These are phyloP conservation scores for Tetrao urogallus DNA, from an alignment of 2,113 vertebrate species.

Conservation along the genomic window DNA sequence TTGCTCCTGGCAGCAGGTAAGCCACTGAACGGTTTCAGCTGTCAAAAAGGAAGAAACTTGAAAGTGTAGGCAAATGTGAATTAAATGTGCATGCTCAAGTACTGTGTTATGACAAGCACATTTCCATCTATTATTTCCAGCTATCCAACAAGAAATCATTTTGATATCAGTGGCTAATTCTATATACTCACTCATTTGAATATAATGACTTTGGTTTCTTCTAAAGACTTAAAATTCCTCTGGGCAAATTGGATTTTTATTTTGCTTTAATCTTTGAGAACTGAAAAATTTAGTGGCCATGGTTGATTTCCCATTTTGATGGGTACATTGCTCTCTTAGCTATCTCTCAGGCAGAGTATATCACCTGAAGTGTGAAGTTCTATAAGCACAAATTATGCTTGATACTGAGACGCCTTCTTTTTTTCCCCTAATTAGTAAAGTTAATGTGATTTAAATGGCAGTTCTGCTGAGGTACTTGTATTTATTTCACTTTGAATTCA, in stretches of 20 bases:
- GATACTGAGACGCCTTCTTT: constrained; percentile 63
- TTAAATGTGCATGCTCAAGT: not conserved
- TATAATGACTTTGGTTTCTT: constrained; percentile 54
- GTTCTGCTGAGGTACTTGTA: constrained; percentile 64
- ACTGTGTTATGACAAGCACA: constrained; percentile 18
- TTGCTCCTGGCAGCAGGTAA: not conserved
- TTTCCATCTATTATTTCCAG: constrained; percentile 53
- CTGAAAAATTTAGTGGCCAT: constrained; percentile 54
- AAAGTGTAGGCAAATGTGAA: not conserved
- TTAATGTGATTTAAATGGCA: constrained; percentile 80
- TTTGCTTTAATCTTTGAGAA: constrained; percentile 17
- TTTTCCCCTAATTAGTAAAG: constrained; percentile 71
- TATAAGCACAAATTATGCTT: constrained; percentile 70
- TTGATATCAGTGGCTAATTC: constrained; percentile 38
- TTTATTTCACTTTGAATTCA: constrained; percentile 69
- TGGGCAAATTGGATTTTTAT: constrained; percentile 6
- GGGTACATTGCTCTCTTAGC: constrained; percentile 58
- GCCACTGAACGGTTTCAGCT: not conserved
- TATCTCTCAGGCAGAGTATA: constrained; percentile 65
- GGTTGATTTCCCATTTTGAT: constrained; percentile 57
- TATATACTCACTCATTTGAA: constrained; percentile 59
- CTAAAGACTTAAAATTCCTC: constrained; percentile 46
- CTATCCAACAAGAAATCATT: constrained; percentile 58
- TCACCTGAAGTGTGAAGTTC: constrained; percentile 66
- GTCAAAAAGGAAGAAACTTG: not conserved